phyloP scores from a whole-genome alignment of 2,888 invertebrate genomes.

The Leistus spinibarbis region DNA sequence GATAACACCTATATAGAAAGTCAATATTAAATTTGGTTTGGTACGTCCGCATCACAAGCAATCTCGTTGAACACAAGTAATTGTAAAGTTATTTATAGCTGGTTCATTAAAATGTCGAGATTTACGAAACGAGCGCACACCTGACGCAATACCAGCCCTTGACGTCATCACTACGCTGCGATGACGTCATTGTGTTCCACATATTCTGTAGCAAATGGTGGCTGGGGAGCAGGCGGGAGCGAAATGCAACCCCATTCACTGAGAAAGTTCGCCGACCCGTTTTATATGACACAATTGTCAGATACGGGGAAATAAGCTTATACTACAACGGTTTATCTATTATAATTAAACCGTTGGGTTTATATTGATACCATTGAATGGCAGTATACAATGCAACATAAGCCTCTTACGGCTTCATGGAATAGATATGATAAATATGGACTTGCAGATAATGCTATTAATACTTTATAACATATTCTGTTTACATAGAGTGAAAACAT shows the following conservation, averaged over 20 bases:
- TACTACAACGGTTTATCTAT: neutral
- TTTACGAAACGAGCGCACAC: neutral
- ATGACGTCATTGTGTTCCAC: constrained; percentile 34
- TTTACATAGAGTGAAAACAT: no score
- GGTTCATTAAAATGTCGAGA: constrained; percentile 6
- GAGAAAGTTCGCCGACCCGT: constrained; percentile 32
- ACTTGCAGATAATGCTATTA: no score
- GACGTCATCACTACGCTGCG: constrained; percentile 25
- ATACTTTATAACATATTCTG: no score
- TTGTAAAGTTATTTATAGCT: constrained; percentile 32
- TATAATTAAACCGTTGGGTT: neutral
- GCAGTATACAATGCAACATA: no score
- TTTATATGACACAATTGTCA: constrained; percentile 4
- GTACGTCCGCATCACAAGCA: neutral
- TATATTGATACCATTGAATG: neutral
- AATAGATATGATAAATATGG: no score
- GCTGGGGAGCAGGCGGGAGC: neutral
- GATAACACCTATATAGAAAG: neutral
- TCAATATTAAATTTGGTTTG: neutral
- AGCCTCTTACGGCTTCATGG: neutral
- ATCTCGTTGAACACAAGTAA: constrained; percentile 13
- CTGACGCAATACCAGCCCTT: constrained; percentile 22
- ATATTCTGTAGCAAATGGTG: neutral
- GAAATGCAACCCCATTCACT: constrained; percentile 21
- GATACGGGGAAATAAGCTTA: neutral